phyloP scores from a whole-genome alignment of 2,113 vertebrate genomes.

The Notechis scutatus region DNA sequence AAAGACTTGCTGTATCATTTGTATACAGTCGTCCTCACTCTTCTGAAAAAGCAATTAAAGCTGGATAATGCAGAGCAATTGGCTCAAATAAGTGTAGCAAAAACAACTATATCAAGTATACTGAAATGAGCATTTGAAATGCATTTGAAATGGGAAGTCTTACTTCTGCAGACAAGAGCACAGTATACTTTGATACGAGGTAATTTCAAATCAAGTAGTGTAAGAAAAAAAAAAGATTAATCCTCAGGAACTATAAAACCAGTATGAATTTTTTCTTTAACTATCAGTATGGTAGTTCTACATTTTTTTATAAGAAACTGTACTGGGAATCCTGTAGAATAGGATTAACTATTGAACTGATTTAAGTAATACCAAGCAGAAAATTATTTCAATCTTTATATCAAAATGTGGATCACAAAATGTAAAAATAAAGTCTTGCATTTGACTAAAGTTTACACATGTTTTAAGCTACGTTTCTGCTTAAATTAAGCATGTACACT shows the following conservation, averaged over 20 bases:
- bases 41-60: not conserved
- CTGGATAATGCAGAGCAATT: constrained; percentile 1
- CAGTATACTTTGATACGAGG: not conserved
- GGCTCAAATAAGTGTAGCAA: not conserved
- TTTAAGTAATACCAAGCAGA: not conserved
- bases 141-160: not conserved
- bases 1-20: not conserved
- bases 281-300: not conserved
- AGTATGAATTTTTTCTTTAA: constrained; percentile 29
- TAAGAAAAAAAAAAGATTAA: not conserved
- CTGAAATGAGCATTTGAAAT: not conserved
- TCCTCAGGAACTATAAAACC: not conserved
- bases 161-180: constrained; percentile 11
- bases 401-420: not conserved
- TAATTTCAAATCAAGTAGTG: constrained; percentile 28
- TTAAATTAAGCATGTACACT: not conserved
- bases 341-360: not conserved
- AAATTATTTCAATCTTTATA: not conserved
- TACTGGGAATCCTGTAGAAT: not conserved
- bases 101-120: constrained; percentile 1
- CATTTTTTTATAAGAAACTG: constrained; percentile 6
- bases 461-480: not conserved
- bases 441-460: not conserved
- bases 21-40: not conserved
- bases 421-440: not conserved